Percentiles rank a stretch among this genome's conserved stretches.
phyloP scores from a whole-genome alignment of 2,797 vertebrate species.

The Gastrophryne carolinensis region DNA sequence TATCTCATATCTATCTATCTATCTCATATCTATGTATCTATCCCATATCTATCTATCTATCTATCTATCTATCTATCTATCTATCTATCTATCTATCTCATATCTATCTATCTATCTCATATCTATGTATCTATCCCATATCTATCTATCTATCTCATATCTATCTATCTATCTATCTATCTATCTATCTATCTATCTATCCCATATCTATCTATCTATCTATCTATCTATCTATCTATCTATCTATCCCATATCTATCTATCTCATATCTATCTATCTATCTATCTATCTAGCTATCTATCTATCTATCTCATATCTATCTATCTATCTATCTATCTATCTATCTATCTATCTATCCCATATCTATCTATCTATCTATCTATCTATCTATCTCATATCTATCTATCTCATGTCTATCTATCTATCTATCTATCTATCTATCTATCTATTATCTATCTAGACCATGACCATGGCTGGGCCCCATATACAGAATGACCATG shows the following conservation, averaged over 20 bases:
- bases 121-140: constrained; percentile 2
- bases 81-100: not conserved
- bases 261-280: not conserved
- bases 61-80: constrained; percentile 2
- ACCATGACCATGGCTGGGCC: too few relatives aligned
- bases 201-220: not conserved
- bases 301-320: not conserved
- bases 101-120: not conserved
- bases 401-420: too few relatives aligned
- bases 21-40: not conserved
- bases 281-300: too few relatives aligned
- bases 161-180: constrained; percentile 12
- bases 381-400: too few relatives aligned
- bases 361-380: too few relatives aligned
- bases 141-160: not conserved
- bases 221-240: not conserved
- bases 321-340: not conserved
- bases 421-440: too few relatives aligned
- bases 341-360: too few relatives aligned
- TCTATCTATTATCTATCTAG: too few relatives aligned
- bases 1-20: constrained; percentile 8
- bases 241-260: not conserved
- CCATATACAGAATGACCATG: too few relatives aligned
- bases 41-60: constrained; percentile 6
- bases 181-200: constrained; percentile 20